These are phyloP conservation scores for Poeciliopsis turrubarensis DNA, from an alignment of 2,113 vertebrate genomes.

Conservation along the genomic window DNA sequence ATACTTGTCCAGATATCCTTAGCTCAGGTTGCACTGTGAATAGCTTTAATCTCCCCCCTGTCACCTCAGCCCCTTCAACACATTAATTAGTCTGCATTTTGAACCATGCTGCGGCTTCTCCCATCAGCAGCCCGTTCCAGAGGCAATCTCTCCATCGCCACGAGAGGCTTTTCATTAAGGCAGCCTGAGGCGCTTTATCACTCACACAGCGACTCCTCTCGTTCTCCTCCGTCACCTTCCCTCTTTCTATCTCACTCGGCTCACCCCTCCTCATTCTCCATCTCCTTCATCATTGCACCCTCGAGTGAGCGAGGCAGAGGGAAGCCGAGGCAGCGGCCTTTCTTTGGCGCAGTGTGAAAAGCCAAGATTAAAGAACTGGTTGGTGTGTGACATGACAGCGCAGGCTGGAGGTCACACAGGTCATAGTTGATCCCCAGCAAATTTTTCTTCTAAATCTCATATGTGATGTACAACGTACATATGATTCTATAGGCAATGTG, in stretches of 20 bases:
- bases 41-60: constrained; percentile 56
- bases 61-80: constrained; percentile 49
- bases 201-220: constrained; percentile 48
- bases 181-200: constrained; percentile 61
- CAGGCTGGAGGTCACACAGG: constrained; percentile 45
- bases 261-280: constrained; percentile 35
- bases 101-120: constrained; percentile 58
- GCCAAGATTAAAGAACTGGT: constrained; percentile 60
- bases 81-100: constrained; percentile 68
- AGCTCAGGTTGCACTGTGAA: constrained; percentile 23
- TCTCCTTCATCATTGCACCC: constrained; percentile 53
- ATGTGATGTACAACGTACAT: neutral
- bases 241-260: constrained; percentile 33
- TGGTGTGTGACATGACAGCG: constrained; percentile 40
- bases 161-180: constrained; percentile 77
- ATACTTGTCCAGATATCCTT: constrained; percentile 33
- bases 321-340: constrained; percentile 24
- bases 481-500: neutral
- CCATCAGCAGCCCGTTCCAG: constrained; percentile 71
- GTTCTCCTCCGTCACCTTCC: constrained; percentile 7
- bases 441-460: constrained; percentile 21
- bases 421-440: constrained; percentile 29
- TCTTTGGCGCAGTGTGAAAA: constrained; percentile 57
- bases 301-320: constrained; percentile 22
- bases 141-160: constrained; percentile 70